A percentile compares a stretch with the other conserved stretches of the same genome.
Evolutionary conservation across 2,113 vertebrate species (phyloP).

Genomic region (Eptesicus fuscus): DNA sequence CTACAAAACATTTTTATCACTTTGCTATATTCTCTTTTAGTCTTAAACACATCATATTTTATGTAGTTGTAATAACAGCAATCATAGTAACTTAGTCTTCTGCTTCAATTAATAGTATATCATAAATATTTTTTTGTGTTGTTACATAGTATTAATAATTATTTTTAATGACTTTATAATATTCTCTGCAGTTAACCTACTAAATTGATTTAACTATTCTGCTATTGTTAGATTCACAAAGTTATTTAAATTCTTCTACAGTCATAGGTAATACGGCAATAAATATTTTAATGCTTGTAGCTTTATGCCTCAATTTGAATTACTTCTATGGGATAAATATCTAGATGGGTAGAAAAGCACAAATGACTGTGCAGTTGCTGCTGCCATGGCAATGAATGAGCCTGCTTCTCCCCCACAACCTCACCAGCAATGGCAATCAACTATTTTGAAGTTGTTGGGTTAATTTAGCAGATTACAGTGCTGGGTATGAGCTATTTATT

Average conservation of each 20-base stretch:
- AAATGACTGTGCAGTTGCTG: neutral
- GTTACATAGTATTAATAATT: slow-evolving; percentile 39
- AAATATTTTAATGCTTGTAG: slow-evolving; percentile 55
- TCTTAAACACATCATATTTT: neutral
- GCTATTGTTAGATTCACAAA: slow-evolving; percentile 26
- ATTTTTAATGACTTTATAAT: slow-evolving; percentile 62
- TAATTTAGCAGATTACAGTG: neutral
- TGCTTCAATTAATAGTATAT: slow-evolving; percentile 39
- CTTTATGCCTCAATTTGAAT: slow-evolving; percentile 42
- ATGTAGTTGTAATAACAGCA: slow-evolving; percentile 28
- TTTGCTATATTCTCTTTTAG: slow-evolving; percentile 13
- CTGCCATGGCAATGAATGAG: neutral
- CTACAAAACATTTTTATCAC: neutral
- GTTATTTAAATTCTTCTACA: slow-evolving; percentile 44
- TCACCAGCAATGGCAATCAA: neutral
- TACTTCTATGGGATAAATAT: slow-evolving; percentile 4
- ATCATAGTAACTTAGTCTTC: slow-evolving; percentile 3
- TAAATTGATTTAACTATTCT: slow-evolving; percentile 19
- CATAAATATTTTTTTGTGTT: slow-evolving; percentile 43
- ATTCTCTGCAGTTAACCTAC: slow-evolving; percentile 36
- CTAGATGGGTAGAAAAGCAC: slow-evolving; percentile 2
- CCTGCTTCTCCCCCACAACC: neutral
- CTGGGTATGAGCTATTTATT: neutral
- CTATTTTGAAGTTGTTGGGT: neutral
- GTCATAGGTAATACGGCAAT: slow-evolving; percentile 12